Percentiles rank a stretch among this genome's conserved stretches.
These are phyloP conservation scores for Cisticola juncidis DNA, from an alignment of 2,113 vertebrate species.

Conservation along the genomic window DNA sequence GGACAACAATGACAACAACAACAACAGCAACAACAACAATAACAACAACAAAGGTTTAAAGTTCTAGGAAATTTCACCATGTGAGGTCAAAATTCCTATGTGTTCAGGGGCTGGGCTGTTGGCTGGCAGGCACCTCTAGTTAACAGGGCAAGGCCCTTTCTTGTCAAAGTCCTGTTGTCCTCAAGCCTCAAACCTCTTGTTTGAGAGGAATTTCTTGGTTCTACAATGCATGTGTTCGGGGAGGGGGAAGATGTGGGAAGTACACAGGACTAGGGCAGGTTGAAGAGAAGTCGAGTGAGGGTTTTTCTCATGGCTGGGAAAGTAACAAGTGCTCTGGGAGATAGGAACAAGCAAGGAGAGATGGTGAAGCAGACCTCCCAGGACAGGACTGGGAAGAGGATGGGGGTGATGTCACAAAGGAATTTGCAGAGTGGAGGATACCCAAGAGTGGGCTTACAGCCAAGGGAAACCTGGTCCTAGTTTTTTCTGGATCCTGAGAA, in stretches of 20 bases:
- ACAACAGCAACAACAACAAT: slow-evolving; percentile 5
- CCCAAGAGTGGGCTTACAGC: background rate
- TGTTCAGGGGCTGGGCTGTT: background rate
- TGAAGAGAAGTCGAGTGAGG: background rate
- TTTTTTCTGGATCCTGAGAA: background rate
- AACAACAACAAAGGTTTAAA: slow-evolving; percentile 52
- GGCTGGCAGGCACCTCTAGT: background rate
- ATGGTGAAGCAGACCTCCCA: background rate
- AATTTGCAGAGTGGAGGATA: background rate
- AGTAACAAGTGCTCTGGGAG: background rate
- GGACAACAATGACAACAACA: background rate
- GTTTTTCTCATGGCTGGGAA: background rate
- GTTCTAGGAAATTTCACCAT: slow-evolving; percentile 54
- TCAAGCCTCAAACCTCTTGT: background rate
- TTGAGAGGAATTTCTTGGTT: background rate
- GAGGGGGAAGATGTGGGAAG: background rate
- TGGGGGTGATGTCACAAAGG: background rate
- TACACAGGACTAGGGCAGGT: background rate
- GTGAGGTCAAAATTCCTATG: slow-evolving; percentile 34
- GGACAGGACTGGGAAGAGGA: background rate
- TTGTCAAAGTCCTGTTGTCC: background rate
- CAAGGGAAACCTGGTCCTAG: background rate
- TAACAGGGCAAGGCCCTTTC: background rate
- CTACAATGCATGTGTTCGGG: background rate
- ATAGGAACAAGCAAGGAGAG: background rate